Percentiles rank a stretch among this genome's conserved stretches.
phyloP scores from a whole-genome alignment of 2,113 vertebrate genomes.

The Rhea pennata region DNA sequence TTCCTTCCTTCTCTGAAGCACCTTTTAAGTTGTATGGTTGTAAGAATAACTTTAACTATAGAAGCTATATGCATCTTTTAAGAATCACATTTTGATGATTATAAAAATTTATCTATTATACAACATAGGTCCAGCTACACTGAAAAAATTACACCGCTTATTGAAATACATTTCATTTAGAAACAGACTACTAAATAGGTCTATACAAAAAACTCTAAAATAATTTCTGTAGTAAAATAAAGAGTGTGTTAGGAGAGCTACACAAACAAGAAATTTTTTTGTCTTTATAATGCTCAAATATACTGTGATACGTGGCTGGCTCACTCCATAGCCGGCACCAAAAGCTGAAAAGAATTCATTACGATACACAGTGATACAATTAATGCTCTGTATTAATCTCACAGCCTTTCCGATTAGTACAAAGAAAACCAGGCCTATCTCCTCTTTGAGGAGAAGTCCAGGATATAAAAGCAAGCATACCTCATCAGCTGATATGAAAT shows the following conservation, averaged over 20 bases:
- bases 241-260: constrained; percentile 85
- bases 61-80: constrained; percentile 78
- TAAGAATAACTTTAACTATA: constrained; percentile 75
- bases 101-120: constrained; percentile 84
- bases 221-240: constrained; percentile 88
- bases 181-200: constrained; percentile 86
- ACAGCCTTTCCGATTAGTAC: constrained; percentile 82
- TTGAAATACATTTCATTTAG: constrained; percentile 84
- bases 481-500: constrained; percentile 82
- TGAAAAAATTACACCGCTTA: constrained; percentile 85
- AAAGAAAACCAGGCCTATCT: constrained; percentile 76
- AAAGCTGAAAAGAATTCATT: constrained; percentile 77
- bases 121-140: constrained; percentile 86
- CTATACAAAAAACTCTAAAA: constrained; percentile 88
- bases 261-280: constrained; percentile 73
- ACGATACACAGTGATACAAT: constrained; percentile 81
- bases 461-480: constrained; percentile 84
- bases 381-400: constrained; percentile 84
- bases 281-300: constrained; percentile 76
- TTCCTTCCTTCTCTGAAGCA: constrained; percentile 70
- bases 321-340: constrained; percentile 58
- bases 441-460: constrained; percentile 81
- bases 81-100: constrained; percentile 82
- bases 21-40: constrained; percentile 74
- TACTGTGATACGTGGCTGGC: constrained; percentile 65